Conservation (phyloP, 2,113 vertebrate species). For the Scalopus aquaticus region DNA sequence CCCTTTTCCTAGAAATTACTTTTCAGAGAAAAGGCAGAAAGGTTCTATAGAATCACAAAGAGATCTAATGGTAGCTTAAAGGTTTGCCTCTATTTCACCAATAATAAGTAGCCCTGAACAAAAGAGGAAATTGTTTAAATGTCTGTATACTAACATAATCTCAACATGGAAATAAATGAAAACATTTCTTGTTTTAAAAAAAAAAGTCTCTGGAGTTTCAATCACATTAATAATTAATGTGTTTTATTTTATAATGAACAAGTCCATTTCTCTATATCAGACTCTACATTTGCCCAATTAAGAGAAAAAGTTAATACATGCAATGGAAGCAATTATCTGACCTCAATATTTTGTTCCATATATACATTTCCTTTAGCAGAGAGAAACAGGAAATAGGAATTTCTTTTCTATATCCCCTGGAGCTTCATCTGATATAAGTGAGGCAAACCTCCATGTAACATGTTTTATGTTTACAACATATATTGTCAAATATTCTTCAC, state of each 20-base stretch:
- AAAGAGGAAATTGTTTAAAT: conserved; percentile 26
- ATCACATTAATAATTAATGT: conserved; percentile 2
- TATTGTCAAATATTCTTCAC: neutral
- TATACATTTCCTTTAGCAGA: neutral
- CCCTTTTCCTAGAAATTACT: neutral
- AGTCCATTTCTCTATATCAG: neutral
- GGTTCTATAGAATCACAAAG: neutral
- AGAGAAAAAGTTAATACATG: conserved; percentile 25
- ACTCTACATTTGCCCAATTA: neutral
- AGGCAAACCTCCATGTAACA: neutral
- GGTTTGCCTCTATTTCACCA: conserved; percentile 16
- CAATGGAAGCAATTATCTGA: neutral
- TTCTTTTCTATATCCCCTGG: neutral
- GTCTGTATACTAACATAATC: neutral
- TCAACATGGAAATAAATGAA: conserved; percentile 33
- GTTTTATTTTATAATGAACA: conserved; percentile 44
- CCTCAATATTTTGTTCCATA: neutral
- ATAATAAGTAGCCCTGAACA: neutral
- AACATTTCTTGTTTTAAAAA: neutral
- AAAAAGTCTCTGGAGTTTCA: neutral
- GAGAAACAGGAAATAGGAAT: neutral
- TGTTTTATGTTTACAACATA: conserved; percentile 2
- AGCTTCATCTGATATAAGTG: conserved; percentile 3
- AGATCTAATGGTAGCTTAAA: neutral
- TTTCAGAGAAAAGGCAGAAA: conserved; percentile 37